Base-by-base conservation (phyloP, 1,140 invertebrate species). In the Procambarus clarkii region DNA sequence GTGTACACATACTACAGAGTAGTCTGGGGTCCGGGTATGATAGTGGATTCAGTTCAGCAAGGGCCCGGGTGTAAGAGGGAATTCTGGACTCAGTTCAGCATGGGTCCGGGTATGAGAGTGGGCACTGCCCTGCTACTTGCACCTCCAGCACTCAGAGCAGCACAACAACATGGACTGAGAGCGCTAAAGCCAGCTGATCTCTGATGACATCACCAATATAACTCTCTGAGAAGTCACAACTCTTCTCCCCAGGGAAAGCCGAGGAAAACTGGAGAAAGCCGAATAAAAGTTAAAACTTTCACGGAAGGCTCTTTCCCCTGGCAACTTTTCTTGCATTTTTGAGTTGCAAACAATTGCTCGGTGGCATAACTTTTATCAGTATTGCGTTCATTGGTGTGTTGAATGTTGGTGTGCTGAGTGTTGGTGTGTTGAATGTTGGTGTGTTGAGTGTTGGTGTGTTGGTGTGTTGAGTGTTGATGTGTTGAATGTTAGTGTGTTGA, bases 191-290 rank as follows among this genome's bases (percentile, higher is more conserved):
- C 34, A 5, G 69, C 11, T 5, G 69, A 74, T 74, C 69, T 34
- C 69, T 74, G 69, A 74, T 74, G 69, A 74, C 69, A 74, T 74
- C 69, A 74, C 69, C 69, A 74, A 74, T 74, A 74, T 74, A 74
- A 74, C 69, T 74, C 69, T 34, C n/a, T 9, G n/a, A 34, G 24
- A 21, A 74, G 69, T 74, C 69, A 34, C 69, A 74, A 74, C 69
- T 74, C 34, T 74, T 21, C n/a, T 74, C 69, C 69, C 69, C 8
- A 24, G 69, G 69, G 69, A 34, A 34, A 34, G 34, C 34, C 34
- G 34, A 34, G 34, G 50, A 54, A 74, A 34, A n/a, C 24, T 4
- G 24, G 24, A 34, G 69, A 34, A 34, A 74, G 69, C n/a, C 69
- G 69, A 74, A 24, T 15, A 74, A 74, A 74, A 24, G 69, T 74